Evolutionary conservation across 1,140 invertebrate genomes (phyloP), one percentile per base, ranked within the genome.

Genomic region (Cylas formicarius): DNA sequence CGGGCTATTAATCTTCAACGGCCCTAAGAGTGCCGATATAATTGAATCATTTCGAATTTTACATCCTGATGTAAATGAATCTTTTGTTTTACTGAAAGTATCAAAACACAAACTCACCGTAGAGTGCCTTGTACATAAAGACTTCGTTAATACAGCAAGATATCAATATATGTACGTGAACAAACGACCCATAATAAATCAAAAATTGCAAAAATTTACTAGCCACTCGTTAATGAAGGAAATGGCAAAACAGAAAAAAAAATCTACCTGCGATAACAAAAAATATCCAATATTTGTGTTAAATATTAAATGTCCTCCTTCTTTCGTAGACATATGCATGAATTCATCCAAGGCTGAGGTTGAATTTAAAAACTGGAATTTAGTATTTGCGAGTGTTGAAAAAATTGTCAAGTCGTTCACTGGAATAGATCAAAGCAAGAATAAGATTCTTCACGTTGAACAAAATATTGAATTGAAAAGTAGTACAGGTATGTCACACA

Each of bases 121-220:
- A 7, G 66, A 65, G 40, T 77, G 72, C 3, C 72, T 71, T 46
- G 68, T 82, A 26, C 66, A 70, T 32, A 74, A 67, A 49, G 65
- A 69, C 34, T 50, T 63, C 26, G 57, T 60, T 28, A 42, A 57
- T 21, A 60, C 60, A 35, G 75, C 70, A 40, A 63, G 70, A 42
- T 57, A 72, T 13, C 76, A 80, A 54, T 78, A 75, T 65, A 64
- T 82, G 10, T 82, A 72, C 63, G 64, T 82, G 2, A 82, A 82
- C 64, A 73, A 72, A 48, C 62, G 73, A 53, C 64, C 71, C 31
- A 61, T 81, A n/a, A 46, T 65, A 26, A 70, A 71, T 38, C 67
- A 66, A 27, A 70, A 72, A 57, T 45, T 76, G 16, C 73, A 75
- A 52, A 73, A 71, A 45, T 78, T 10, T 22, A 27, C 50, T 53